Base-by-base conservation (phyloP, 2,888 invertebrate genomes). In the Luperina testacea region DNA sequence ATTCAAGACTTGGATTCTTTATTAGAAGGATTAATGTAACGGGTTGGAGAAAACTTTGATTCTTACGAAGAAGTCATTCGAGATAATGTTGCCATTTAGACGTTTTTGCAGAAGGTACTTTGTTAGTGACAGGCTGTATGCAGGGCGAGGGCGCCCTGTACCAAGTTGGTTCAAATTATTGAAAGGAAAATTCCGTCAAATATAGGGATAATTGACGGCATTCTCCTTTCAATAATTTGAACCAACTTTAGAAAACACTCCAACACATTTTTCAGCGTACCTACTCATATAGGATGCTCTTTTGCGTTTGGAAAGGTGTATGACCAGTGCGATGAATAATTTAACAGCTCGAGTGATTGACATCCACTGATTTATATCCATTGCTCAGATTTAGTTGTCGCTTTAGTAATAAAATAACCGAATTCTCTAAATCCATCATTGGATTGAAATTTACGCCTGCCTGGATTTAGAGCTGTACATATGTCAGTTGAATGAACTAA, bases 401-500 rank as follows among this genome's bases (percentile, higher is more conserved):
- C 20, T 64, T 64, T 20, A n/a, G 32, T 64, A 32, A 53, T 32
- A 64, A 77, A 78, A 7, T 38, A 38, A 38, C 38, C 38, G 38
- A 38, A 38, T 38, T 38, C 38, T 38, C 38, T 38, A 38, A 38
- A 38, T 38, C 38, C 38, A 6, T 38, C 6, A 38, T 38, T 38
- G 7, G 6, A 38, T 38, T 38, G 38, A 13, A 53, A 42, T 53
- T 20, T 72, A 2, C 17, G 17, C 6, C 8, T n/a, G n/a, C 45
- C 45, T 65, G 24, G 17, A 6, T 42, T 11, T 42, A 42, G 38
- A 51, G 38, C n/a, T 67, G 15, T 63, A 15, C 4, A 38, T 48
- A 57, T 38, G n/a, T 27, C 4, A 20, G n/a, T 24, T 79, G 32
- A 80, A 80, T 57, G 1, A 77, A 57, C 17, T n/a, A 32, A 68